Percentiles rank a stretch among this genome's conserved stretches.
These are phyloP conservation scores for Myotis vivesi DNA, from an alignment of 2,797 vertebrate species.

Conservation along the genomic window DNA sequence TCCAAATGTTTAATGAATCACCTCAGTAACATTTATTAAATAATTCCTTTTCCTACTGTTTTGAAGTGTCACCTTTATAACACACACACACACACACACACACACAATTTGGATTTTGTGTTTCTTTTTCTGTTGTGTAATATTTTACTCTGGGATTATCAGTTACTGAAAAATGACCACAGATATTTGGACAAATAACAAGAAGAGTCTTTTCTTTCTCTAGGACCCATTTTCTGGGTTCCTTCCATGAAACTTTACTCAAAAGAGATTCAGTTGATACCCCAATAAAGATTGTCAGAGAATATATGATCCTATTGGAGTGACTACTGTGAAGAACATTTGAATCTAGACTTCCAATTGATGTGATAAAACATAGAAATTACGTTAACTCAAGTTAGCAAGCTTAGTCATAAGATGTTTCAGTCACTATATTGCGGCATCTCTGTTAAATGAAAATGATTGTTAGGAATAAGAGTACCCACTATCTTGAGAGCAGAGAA, in stretches of 20 bases:
- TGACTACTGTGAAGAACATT: slow-evolving; percentile 31
- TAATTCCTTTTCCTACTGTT: slow-evolving; percentile 1
- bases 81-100: not conserved
- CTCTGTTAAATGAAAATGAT: slow-evolving; percentile 35
- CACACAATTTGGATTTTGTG: slow-evolving; percentile 1
- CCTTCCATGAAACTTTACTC: slow-evolving; percentile 22
- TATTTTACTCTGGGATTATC: slow-evolving; percentile 40
- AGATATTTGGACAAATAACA: slow-evolving; percentile 24
- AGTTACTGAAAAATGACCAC: slow-evolving; percentile 39
- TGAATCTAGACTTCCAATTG: not conserved
- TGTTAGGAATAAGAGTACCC: slow-evolving; percentile 9
- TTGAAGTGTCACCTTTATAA: slow-evolving; percentile 41
- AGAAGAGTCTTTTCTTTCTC: slow-evolving; percentile 42
- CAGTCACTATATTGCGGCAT: not conserved
- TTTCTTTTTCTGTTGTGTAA: slow-evolving; percentile 27
- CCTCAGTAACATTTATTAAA: slow-evolving; percentile 18
- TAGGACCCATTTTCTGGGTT: slow-evolving; percentile 50
- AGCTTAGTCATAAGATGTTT: slow-evolving; percentile 37
- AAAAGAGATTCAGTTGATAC: slow-evolving; percentile 19
- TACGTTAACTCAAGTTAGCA: slow-evolving; percentile 26
- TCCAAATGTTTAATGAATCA: slow-evolving; percentile 41
- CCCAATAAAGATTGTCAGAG: not conserved
- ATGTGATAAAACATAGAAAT: slow-evolving; percentile 36
- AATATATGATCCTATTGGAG: slow-evolving; percentile 13
- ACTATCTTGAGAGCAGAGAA: not conserved